Conservation (phyloP, 2,113 vertebrate species). For the Clarias gariepinus region DNA sequence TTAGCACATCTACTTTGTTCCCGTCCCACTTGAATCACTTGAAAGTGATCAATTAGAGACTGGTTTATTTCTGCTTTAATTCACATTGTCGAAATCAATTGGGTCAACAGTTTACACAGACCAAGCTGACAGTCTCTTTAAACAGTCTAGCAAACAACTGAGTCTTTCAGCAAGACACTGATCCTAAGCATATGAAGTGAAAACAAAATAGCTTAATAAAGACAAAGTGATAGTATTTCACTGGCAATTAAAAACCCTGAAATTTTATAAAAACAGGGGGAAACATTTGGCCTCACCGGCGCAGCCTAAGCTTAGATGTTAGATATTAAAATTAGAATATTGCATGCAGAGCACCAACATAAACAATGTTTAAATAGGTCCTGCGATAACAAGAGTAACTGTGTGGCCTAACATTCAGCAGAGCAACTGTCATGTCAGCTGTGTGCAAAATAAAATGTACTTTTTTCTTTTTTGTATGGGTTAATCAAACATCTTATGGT, state of each 20-base stretch:
- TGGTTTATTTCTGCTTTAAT: neutral
- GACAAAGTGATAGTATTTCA: neutral
- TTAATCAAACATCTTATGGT: neutral
- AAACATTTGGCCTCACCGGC: neutral
- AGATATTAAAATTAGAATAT: too few species aligned
- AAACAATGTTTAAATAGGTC: neutral
- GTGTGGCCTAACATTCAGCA: neutral
- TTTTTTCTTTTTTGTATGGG: neutral
- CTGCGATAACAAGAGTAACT: neutral
- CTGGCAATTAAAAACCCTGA: neutral
- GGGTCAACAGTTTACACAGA: neutral
- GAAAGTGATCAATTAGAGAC: neutral
- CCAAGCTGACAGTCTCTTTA: neutral
- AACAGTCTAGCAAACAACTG: neutral
- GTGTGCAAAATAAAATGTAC: neutral
- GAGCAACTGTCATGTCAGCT: neutral
- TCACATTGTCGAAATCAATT: neutral
- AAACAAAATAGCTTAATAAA: too few species aligned
- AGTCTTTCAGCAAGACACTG: neutral
- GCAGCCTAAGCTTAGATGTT: neutral
- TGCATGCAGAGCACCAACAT: neutral
- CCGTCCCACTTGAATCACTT: neutral
- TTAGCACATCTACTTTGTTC: neutral
- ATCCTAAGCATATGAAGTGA: neutral
- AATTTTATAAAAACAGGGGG: neutral